A percentile compares a stretch with the other conserved stretches of the same genome.
These are phyloP conservation scores for Xestobium rufovillosum DNA, from an alignment of 2,888 invertebrate genomes.

Conservation along the genomic window DNA sequence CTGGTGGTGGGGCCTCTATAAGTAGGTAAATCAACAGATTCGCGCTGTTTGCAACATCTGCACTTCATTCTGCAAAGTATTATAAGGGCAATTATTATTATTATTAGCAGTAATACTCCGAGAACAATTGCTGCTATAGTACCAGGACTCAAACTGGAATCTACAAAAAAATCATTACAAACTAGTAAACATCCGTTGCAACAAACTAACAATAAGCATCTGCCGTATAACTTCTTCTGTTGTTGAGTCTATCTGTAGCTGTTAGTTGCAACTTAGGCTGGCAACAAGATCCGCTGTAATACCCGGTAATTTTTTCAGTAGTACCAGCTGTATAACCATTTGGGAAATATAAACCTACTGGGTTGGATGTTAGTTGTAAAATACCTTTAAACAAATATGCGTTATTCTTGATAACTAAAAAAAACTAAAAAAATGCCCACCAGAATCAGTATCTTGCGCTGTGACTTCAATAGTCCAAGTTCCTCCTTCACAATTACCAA, in stretches of 20 bases:
- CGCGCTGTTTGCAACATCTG: constrained; percentile 52
- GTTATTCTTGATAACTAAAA: constrained; percentile 29
- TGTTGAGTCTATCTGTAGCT: constrained; percentile 62
- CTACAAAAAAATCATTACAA: constrained; percentile 28
- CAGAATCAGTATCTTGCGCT: constrained; percentile 59
- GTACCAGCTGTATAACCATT: constrained; percentile 61
- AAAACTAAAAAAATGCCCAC: constrained; percentile 35
- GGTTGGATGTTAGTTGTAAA: constrained; percentile 51
- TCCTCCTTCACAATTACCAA: constrained; percentile 54
- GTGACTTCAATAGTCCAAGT: constrained; percentile 64
- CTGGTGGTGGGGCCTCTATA: constrained; percentile 37
- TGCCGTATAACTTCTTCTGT: constrained; percentile 53
- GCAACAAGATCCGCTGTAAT: constrained; percentile 68
- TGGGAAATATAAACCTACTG: constrained; percentile 55
- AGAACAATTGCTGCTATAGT: constrained; percentile 65
- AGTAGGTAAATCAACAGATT: constrained; percentile 50
- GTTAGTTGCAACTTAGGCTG: constrained; percentile 58
- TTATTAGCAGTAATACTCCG: constrained; percentile 55
- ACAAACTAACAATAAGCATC: constrained; percentile 46
- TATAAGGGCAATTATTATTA: constrained; percentile 52
- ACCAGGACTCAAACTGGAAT: constrained; percentile 32
- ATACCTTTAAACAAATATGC: constrained; percentile 43
- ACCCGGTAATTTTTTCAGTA: constrained; percentile 55
- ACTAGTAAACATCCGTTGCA: constrained; percentile 1
- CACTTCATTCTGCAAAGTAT: constrained; percentile 51